Base-by-base conservation (phyloP, 2,113 vertebrate genomes). In the Phalacrocorax carbo region DNA sequence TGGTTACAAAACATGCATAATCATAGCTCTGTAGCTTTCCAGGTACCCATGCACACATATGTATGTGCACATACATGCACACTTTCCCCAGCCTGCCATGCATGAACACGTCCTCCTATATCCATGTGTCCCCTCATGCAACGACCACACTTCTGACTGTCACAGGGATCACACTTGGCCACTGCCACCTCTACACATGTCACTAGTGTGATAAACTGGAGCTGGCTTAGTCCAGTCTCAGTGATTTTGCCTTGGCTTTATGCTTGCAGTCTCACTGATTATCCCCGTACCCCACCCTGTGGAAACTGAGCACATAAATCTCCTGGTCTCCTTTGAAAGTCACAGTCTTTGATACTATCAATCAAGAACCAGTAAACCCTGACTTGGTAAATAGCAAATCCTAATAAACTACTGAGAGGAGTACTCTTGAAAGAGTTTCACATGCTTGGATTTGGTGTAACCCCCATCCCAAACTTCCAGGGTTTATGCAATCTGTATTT, bases 21-120 rank as follows among this genome's bases (percentile, higher is more conserved):
- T 29, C 58, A 11, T 19, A 69, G 32, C 34, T 76, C 40, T 29
- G 5, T 8, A 38, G 18, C 61, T 70, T 64, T 60, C 49, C 42
- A 73, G 27, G 22, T 27, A 19, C 11, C 7, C 3, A 2, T 0
- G 0, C 27, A 61, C 82, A 40, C 11, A 12, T 17, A 6, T 1
- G 2, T 49, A 25, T 36, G 19, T 9, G 4, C 29, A 62, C n/a
- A 32, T 21, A 8, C 0, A 4, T 17, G 1, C 5, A 3, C 8
- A 4, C 9, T 38, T 32, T 61, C 20, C 32, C 36, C 71, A 20
- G 36, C 32, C 49, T 78, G 70, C 44, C 5, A 0, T 14, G 66
- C 36, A 25, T 12, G 27, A 61, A 26, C 0, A 15, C 52, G 82
- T 66, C 15, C 44, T 82, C 8, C 8, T 51, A 1, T 29, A 20